Conservation (phyloP, 2,113 vertebrate genomes). For the Myrmecobius fasciatus region DNA sequence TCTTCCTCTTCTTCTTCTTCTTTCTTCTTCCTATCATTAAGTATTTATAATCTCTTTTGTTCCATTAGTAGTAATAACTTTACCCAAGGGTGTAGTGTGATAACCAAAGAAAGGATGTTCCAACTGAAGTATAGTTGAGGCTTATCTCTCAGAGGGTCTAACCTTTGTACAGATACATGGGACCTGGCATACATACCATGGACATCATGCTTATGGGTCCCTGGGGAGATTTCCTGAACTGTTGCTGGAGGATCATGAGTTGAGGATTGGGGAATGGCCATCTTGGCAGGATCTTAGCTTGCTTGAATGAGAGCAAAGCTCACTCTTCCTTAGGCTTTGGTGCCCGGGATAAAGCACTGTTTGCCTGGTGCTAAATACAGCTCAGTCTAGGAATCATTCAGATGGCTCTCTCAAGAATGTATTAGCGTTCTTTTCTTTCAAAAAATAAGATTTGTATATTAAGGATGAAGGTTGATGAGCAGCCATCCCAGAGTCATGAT, state of each 20-base stretch:
- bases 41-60: neutral
- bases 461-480: neutral
- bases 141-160: no score
- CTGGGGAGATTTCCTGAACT: no score
- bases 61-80: neutral
- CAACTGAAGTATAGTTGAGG: neutral
- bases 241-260: neutral
- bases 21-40: neutral
- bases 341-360: no score
- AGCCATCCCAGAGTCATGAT: neutral
- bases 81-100: neutral
- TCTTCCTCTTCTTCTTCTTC: no score
- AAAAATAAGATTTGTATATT: neutral
- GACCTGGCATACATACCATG: neutral
- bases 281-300: neutral
- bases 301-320: neutral
- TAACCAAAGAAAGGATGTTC: neutral
- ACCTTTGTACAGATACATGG: neutral
- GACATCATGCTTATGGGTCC: no score
- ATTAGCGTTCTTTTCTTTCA: neutral
- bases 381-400: neutral
- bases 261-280: neutral
- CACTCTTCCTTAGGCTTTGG: neutral
- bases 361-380: neutral
- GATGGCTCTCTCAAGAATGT: neutral